Percentiles rank a stretch among this genome's conserved stretches.
phyloP scores from a whole-genome alignment of 2,113 vertebrate genomes.

The Hypomesus transpacificus region DNA sequence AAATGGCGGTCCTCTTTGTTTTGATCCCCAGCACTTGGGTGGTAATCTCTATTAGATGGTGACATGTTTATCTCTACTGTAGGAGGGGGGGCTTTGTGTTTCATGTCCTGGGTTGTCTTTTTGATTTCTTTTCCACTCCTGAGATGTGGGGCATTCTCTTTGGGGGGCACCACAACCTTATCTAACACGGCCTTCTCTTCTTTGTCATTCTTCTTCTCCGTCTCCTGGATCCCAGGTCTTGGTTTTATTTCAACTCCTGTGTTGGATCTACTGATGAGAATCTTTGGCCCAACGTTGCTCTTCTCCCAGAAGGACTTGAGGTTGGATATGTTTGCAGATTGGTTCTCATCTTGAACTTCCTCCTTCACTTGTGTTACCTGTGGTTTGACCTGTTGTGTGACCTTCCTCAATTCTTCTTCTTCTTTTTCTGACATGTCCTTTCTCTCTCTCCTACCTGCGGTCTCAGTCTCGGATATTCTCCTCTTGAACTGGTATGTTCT shows the following conservation, averaged over 20 bases:
- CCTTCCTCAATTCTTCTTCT: conserved; percentile 21
- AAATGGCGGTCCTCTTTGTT: conserved; percentile 22
- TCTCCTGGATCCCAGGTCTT: conserved; percentile 9
- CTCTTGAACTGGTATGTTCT: conserved; percentile 8
- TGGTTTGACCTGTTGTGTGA: conserved; percentile 14
- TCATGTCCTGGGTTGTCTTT: background rate
- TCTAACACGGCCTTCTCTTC: background rate
- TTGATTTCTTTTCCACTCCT: conserved; percentile 14
- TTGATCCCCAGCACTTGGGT: background rate
- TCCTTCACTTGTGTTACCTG: conserved; percentile 29
- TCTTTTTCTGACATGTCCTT: conserved; percentile 28
- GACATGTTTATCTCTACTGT: background rate
- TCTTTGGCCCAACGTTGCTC: conserved; percentile 56
- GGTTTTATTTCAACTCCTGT: conserved; percentile 34
- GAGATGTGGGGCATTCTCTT: conserved; percentile 6
- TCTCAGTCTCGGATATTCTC: conserved; percentile 6
- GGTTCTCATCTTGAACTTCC: conserved; percentile 31
- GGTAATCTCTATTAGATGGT: background rate
- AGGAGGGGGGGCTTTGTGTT: conserved; percentile 1
- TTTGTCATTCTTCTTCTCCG: conserved; percentile 20
- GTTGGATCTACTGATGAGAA: conserved; percentile 53
- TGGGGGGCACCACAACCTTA: background rate
- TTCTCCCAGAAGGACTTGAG: conserved; percentile 70
- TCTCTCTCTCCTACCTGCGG: conserved; percentile 11
- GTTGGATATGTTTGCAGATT: conserved; percentile 48